Percentiles rank a stretch among this genome's conserved stretches.
phyloP scores from a whole-genome alignment of 2,113 vertebrate genomes.

The Chunga burmeisteri region DNA sequence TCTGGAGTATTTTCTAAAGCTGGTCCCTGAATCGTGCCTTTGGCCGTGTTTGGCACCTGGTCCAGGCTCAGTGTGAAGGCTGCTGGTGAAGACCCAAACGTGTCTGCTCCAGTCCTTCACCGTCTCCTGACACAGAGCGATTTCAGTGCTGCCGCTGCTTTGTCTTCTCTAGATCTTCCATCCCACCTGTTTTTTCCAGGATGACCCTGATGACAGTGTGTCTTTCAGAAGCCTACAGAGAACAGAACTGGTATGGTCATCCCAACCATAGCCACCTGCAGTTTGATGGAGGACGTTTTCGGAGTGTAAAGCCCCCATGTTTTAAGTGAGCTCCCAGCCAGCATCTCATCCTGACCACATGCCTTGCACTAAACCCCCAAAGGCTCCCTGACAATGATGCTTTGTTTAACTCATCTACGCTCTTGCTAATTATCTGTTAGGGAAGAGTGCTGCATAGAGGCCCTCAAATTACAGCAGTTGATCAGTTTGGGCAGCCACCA shows the following conservation, averaged over 20 bases:
- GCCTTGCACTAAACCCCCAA: background rate
- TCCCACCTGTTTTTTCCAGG: background rate
- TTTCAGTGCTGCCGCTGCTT: background rate
- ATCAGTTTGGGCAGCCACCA: background rate
- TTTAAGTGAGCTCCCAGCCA: background rate
- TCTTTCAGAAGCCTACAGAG: background rate
- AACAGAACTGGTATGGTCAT: background rate
- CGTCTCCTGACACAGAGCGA: rapidly evolving
- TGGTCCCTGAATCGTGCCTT: background rate
- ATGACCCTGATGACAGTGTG: background rate
- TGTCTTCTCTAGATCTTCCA: background rate
- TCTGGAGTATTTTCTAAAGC: background rate
- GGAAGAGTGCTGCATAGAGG: background rate
- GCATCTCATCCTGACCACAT: background rate
- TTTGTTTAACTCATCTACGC: background rate
- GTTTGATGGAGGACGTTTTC: background rate
- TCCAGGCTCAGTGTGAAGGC: background rate
- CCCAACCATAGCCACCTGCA: background rate
- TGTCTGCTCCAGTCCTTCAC: background rate
- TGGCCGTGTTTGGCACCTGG: background rate
- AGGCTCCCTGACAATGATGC: background rate
- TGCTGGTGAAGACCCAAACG: background rate
- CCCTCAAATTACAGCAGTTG: constrained; percentile 52
- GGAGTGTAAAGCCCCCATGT: background rate
- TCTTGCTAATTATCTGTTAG: constrained; percentile 34